Evolutionary conservation across 1,140 invertebrate species (phyloP).

Genomic region (Zophobas morio): DNA sequence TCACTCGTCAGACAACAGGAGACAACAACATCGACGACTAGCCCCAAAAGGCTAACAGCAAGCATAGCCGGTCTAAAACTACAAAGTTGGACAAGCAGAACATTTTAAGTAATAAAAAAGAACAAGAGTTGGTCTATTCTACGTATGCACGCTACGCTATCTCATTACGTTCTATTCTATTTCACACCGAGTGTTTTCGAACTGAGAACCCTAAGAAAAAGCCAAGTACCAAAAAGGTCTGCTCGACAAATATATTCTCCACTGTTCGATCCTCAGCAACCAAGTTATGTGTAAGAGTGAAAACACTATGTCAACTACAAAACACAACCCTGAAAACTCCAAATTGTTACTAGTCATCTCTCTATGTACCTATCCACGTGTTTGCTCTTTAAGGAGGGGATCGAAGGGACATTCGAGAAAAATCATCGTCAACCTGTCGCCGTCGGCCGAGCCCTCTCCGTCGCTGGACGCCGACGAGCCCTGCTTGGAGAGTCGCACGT

Average conservation of each 20-base stretch:
- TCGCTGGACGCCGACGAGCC: slow-evolving; percentile 94
- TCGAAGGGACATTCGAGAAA: slow-evolving; percentile 19
- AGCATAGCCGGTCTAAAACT: slow-evolving; percentile 45
- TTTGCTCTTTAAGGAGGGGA: slow-evolving; percentile 60
- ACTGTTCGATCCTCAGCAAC: slow-evolving; percentile 7
- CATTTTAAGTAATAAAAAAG: slow-evolving; percentile 38
- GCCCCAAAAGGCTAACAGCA: slow-evolving; percentile 37
- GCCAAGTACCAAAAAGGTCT: slow-evolving; percentile 1
- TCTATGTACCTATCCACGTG: slow-evolving; percentile 65
- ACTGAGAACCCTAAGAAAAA: slow-evolving; percentile 12
- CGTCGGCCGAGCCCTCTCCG: slow-evolving; percentile 88
- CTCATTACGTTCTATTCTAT: slow-evolving; percentile 5
- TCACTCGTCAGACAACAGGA: slow-evolving; percentile 33
- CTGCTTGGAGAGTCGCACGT: slow-evolving; percentile 83
- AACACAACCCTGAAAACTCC: slow-evolving; percentile 9
- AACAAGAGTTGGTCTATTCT: slow-evolving; percentile 22
- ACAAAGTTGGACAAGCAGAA: slow-evolving; percentile 45
- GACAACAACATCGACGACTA: slow-evolving; percentile 45
- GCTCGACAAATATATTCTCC: background rate
- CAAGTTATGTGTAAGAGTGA: slow-evolving; percentile 36
- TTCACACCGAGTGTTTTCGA: slow-evolving; percentile 27
- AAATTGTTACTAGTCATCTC: slow-evolving; percentile 54
- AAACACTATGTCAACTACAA: slow-evolving; percentile 24
- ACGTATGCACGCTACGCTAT: slow-evolving; percentile 45
- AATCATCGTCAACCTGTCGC: slow-evolving; percentile 75